Evolutionary conservation across 2,113 vertebrate genomes (phyloP).

Genomic region (Onychorhynchus coronatus): DNA sequence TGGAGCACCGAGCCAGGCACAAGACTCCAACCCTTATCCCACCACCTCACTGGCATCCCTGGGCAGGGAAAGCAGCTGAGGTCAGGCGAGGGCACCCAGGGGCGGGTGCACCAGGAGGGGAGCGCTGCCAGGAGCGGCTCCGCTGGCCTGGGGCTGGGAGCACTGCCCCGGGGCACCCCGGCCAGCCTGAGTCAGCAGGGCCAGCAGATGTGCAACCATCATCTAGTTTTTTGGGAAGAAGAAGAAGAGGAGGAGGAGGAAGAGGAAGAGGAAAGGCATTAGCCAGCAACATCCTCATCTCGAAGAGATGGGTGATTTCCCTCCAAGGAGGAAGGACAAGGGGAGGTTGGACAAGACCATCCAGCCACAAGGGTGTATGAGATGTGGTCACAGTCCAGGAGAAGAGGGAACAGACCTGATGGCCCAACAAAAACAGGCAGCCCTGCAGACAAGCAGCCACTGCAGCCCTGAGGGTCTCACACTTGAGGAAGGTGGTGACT

Average conservation of each 20-base stretch:
- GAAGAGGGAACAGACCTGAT: neutral
- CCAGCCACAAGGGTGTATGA: neutral
- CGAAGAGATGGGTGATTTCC: neutral
- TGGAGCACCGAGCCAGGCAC: neutral
- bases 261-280: neutral
- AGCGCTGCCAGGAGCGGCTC: neutral
- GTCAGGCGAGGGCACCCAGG: neutral
- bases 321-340: neutral
- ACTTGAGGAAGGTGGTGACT: rapidly evolving
- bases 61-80: neutral
- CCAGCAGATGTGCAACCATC: conserved; percentile 3
- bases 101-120: rapidly evolving
- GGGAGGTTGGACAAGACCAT: neutral
- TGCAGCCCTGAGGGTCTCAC: neutral
- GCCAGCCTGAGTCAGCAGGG: neutral
- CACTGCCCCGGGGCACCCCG: neutral
- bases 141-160: neutral
- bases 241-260: neutral
- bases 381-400: neutral
- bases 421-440: neutral
- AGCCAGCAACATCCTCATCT: neutral
- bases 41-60: neutral
- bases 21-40: neutral
- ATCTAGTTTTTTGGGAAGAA: neutral
- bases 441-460: neutral